Conservation (phyloP, 2,888 invertebrate genomes). For the Carterocephalus palaemon region DNA sequence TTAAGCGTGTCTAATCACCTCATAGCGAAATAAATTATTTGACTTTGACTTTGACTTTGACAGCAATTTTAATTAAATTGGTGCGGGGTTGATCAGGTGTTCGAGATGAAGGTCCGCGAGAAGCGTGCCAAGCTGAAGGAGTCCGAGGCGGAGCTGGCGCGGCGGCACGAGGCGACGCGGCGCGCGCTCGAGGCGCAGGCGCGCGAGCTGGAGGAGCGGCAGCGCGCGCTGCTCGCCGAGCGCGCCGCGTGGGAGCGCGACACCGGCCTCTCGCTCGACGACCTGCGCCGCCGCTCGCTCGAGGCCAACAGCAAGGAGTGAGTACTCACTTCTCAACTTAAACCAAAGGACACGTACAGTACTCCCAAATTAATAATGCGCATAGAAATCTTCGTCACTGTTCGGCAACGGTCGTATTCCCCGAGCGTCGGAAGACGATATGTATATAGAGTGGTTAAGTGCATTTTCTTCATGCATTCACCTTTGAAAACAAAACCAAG, state of each 20-base stretch:
- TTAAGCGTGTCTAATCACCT: no score
- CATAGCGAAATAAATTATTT: no score
- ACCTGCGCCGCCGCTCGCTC: conserved; percentile 90
- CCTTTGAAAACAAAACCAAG: no score
- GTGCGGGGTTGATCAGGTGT: conserved; percentile 78
- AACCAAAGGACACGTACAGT: no score
- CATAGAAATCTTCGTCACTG: no score
- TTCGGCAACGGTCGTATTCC: no score
- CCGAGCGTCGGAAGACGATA: no score
- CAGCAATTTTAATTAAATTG: background rate
- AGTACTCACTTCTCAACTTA: conserved; percentile 56
- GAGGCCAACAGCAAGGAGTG: conserved; percentile 94
- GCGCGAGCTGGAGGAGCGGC: conserved; percentile 93
- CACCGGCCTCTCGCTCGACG: conserved; percentile 93
- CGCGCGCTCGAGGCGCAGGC: conserved; percentile 92
- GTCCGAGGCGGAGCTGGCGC: conserved; percentile 94
- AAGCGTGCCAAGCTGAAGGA: conserved; percentile 97
- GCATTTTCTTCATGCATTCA: no score
- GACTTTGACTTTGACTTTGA: no score
- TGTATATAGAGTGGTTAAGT: no score
- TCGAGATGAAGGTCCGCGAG: conserved; percentile 98
- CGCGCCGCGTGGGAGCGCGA: conserved; percentile 93
- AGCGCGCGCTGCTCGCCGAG: conserved; percentile 90
- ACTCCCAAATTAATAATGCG: no score
- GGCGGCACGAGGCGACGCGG: conserved; percentile 89